Conservation (phyloP, 2,113 vertebrate species). For the Sinocyclocheilus maitianheensis region DNA sequence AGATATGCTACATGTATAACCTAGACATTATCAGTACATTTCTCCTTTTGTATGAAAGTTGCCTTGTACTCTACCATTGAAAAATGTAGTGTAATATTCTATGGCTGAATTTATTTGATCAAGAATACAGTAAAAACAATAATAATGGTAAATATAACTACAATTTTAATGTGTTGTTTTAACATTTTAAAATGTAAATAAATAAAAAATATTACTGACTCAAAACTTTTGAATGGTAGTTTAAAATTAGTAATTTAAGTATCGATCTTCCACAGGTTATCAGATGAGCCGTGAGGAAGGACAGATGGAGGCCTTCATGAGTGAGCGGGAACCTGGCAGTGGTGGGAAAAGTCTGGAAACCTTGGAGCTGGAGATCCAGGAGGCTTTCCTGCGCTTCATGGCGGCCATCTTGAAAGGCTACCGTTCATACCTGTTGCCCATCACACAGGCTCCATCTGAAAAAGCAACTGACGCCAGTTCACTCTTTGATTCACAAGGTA, state of each 20-base stretch:
- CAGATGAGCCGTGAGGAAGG: slow-evolving; percentile 89
- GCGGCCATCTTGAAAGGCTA: slow-evolving; percentile 97
- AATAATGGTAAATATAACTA: background rate
- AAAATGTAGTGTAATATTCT: background rate
- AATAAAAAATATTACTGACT: background rate
- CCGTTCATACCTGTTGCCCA: slow-evolving; percentile 90
- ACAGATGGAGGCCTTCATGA: slow-evolving; percentile 86
- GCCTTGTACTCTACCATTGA: background rate
- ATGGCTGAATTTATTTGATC: background rate
- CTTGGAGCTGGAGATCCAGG: slow-evolving; percentile 96
- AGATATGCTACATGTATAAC: background rate
- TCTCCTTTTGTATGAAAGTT: background rate
- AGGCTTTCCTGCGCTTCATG: slow-evolving; percentile 97
- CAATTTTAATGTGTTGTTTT: background rate
- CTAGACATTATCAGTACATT: background rate
- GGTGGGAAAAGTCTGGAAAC: slow-evolving; percentile 89
- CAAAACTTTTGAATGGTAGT: background rate
- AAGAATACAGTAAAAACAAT: background rate
- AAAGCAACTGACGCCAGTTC: slow-evolving; percentile 95
- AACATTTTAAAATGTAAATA: background rate
- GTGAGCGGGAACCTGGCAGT: slow-evolving; percentile 86
- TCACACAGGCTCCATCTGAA: slow-evolving; percentile 96
- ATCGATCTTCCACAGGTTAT: slow-evolving; percentile 77
- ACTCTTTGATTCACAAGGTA: slow-evolving; percentile 95
- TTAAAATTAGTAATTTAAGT: background rate